These are phyloP conservation scores for Phenganax stokvisi DNA, from an alignment of 92 coral and sea anemone species.

Conservation along the genomic window DNA sequence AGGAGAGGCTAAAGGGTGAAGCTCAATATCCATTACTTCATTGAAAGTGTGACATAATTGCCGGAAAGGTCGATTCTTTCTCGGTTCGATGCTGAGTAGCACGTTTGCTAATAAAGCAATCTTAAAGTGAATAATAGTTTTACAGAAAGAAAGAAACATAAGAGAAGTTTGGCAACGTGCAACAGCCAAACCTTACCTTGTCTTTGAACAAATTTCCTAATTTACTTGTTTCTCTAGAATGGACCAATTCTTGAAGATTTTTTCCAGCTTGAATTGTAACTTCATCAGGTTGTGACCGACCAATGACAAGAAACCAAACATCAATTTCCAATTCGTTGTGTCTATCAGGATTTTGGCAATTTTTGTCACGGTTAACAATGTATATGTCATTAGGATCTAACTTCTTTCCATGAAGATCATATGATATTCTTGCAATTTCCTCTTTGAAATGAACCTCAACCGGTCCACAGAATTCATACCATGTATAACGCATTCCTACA, in stretches of 20 bases:
- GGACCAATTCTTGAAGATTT: conserved; percentile 59
- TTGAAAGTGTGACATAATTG: no score
- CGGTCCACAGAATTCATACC: conserved; percentile 70
- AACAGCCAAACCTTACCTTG: conserved; percentile 53
- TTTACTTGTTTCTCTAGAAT: conserved; percentile 59
- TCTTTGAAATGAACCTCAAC: conserved; percentile 58
- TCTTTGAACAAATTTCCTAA: conserved; percentile 68
- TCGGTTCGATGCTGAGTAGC: no score
- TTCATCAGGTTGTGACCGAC: conserved; percentile 37
- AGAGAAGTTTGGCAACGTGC: no score
- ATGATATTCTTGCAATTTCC: conserved; percentile 60
- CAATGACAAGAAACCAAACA: conserved; percentile 68
- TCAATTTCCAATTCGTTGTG: conserved; percentile 52
- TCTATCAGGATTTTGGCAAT: conserved; percentile 61
- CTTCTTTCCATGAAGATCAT: conserved; percentile 53
- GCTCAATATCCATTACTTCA: no score
- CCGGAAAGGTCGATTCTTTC: no score
- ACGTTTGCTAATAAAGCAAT: no score
- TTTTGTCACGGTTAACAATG: conserved; percentile 56
- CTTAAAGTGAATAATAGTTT: no score
- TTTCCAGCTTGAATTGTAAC: conserved; percentile 64
- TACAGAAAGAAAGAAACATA: no score
- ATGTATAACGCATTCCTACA: conserved; percentile 64
- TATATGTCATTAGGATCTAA: conserved; percentile 58
- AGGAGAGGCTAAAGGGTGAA: no score